These are phyloP conservation scores for Spisula subtruncata DNA, from an alignment of 2,888 invertebrate genomes.

Conservation along the genomic window DNA sequence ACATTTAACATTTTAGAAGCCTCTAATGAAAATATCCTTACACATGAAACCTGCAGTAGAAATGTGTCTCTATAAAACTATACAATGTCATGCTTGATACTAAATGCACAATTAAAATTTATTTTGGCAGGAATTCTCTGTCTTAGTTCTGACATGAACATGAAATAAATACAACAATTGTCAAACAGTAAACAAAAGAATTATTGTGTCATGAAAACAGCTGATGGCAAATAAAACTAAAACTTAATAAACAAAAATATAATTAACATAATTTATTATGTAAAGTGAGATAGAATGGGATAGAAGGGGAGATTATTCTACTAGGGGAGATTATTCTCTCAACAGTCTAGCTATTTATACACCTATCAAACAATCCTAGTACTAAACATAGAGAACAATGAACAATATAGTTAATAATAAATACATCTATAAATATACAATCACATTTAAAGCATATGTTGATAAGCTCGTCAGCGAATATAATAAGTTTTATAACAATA, in stretches of 20 bases:
- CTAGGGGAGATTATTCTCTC: not conserved
- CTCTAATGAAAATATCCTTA: not conserved
- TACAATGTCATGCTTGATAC: not conserved
- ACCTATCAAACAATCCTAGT: not conserved
- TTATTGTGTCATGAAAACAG: not conserved
- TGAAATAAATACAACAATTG: not conserved
- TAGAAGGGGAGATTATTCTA: not conserved
- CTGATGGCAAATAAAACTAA: not conserved
- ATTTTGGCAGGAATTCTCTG: not conserved
- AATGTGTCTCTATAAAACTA: not conserved
- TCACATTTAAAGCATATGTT: too few relatives aligned
- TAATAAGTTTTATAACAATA: too few relatives aligned
- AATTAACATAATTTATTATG: too few relatives aligned
- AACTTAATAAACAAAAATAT: conserved; percentile 9
- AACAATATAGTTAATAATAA: not conserved
- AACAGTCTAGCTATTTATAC: not conserved
- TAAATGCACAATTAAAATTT: not conserved
- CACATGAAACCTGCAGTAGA: not conserved
- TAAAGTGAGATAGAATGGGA: not conserved
- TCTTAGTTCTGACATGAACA: not conserved
- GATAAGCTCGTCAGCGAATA: too few relatives aligned
- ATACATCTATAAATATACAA: not conserved
- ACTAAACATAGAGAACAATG: not conserved
- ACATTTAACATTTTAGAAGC: not conserved
- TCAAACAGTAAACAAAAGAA: not conserved